These are phyloP conservation scores for Megaceryle torquata DNA, from an alignment of 2,113 vertebrate genomes.

Conservation along the genomic window DNA sequence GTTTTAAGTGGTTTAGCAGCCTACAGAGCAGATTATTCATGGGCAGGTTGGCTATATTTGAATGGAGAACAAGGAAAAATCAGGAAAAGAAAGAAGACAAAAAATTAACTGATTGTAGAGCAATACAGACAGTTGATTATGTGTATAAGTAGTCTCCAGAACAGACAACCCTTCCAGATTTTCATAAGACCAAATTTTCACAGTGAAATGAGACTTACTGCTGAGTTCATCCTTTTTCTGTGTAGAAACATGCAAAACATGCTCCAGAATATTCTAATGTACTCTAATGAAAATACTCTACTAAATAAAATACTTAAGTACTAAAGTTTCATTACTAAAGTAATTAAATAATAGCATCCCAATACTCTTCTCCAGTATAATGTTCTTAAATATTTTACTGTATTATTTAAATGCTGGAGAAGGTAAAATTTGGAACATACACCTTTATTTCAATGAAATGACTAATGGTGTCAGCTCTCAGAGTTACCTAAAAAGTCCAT, in stretches of 20 bases:
- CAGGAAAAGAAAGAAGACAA: not conserved
- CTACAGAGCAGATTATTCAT: not conserved
- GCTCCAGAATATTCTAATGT: not conserved
- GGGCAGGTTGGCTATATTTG: not conserved
- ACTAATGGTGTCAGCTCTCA: not conserved
- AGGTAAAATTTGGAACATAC: not conserved
- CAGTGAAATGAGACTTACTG: not conserved
- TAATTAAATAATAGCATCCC: not conserved
- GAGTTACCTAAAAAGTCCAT: not conserved
- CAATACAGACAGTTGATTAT: constrained; percentile 38
- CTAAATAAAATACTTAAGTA: not conserved
- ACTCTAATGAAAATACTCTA: not conserved
- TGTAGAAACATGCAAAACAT: not conserved
- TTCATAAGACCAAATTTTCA: not conserved
- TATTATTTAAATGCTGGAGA: not conserved
- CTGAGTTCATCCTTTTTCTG: not conserved
- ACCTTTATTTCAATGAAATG: not conserved
- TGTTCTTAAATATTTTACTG: not conserved
- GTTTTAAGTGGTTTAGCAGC: not conserved
- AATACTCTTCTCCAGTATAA: not conserved
- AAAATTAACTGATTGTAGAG: not conserved
- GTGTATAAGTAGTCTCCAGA: not conserved
- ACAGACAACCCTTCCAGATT: constrained; percentile 9
- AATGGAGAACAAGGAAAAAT: not conserved
- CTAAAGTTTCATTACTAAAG: not conserved